Base-by-base conservation (phyloP, 2,113 vertebrate genomes). In the Empidonax alnorum region DNA sequence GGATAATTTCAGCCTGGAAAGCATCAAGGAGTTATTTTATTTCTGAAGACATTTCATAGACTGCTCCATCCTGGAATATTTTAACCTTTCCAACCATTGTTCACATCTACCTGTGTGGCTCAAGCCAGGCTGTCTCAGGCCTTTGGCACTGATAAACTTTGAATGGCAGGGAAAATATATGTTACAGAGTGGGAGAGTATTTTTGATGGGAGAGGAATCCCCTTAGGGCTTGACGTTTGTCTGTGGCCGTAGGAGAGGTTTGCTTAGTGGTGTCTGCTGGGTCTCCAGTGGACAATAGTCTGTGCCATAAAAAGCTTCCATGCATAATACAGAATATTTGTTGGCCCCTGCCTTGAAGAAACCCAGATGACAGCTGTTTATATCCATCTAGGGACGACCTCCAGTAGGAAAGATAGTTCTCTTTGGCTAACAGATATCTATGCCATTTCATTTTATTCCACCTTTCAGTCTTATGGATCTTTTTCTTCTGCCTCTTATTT, bases 221-320 rank as follows among this genome's bases (percentile, higher is more conserved):
- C 68, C 68, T 61, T 47, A 65, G 61, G 78, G 35, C 20, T 13
- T 76, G 78, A 33, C 1, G 35, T 47, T 79, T 61, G 82, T 28
- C 91, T 91, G 93, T 90, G 93, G 83, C 78, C 84, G 63, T 84
- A 96, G 96, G 93, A 96, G 94, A 97, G 90, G 83, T 89, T 95
- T 87, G n/a, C 89, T 93, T 90, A 77, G 71, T n/a, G 53, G 63
- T 88, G 74, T 95, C 88, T 80, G 79, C 56, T 53, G 0, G 1
- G 80, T 97, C 95, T 96, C 96, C 13, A 23, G 89, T 89, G 92
- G 74, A 75, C 84, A 96, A 94, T 95, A 87, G 71, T 31, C 52
- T 59, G 61, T 82, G 86, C 82, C 91, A 79, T 97, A 97, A 97
- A 97, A 94, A 30, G 24, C 67, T 89, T 94, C 83, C 79, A 61